Base-by-base conservation (phyloP, 2,113 vertebrate species). In the Rhinopomastus cyanomelas region DNA sequence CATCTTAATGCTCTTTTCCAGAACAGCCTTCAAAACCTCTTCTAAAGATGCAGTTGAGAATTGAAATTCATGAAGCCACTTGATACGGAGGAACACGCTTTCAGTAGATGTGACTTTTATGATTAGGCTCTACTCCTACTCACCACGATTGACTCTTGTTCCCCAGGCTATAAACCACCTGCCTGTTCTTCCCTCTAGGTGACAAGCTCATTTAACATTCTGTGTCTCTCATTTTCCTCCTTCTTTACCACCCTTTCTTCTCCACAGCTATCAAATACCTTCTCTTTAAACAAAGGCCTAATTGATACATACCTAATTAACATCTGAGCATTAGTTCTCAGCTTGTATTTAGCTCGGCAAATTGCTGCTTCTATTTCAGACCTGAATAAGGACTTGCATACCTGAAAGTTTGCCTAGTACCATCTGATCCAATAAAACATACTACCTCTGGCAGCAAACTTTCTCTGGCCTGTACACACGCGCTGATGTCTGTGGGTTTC, bases 281-380 rank as follows among this genome's bases (percentile, higher is more conserved):
- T 79, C 65, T 73, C 81, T 85, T 95, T 93, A 88, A 91, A 95
- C 62, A 90, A 94, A 93, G 42, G 91, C 78, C 84, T 92, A 93
- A 94, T 93, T 92, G 89, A 90, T 81, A 90, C 78, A 62, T 55
- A 81, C 79, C 67, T 85, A 89, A 94, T 94, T 94, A 95, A 85
- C 86, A 93, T 61, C 61, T 74, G 61, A 95, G 61, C 73, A 0
- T 69, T 94, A 90, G 84, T 94, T 95, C 94, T 73, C 62, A 37
- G 81, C 91, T 94, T 89, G 78, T 82, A 90, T 92, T 76, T 68
- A 88, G 87, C 78, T 87, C 71, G 66, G 89, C 32, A 95, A 93
- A 95, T 79, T 92, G 87, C 78, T 93, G 87, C 81, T 93, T 88
- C 87, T 95, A 87, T 95, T 94, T 95, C 87, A 93, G 84, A 75